Conservation (phyloP, 2,113 vertebrate genomes). For the Poecile atricapillus region DNA sequence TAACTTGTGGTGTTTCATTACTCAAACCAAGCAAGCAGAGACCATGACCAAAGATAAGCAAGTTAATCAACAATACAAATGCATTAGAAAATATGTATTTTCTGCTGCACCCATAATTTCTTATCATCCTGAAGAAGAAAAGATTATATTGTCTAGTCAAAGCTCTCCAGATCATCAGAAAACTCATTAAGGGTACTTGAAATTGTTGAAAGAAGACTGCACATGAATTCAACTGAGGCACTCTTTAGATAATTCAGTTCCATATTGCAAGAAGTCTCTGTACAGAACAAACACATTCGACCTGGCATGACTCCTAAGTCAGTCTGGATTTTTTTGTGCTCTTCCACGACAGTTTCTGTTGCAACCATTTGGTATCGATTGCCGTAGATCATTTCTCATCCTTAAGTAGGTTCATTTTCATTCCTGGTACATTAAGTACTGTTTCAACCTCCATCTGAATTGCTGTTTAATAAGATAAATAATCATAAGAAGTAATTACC, state of each 20-base stretch:
- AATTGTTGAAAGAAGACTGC: neutral
- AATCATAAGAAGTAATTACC: slow-evolving; percentile 33
- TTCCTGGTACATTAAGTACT: slow-evolving; percentile 36
- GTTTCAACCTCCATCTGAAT: slow-evolving; percentile 28
- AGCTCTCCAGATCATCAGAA: neutral
- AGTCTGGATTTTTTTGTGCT: neutral
- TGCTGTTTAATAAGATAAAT: slow-evolving; percentile 41
- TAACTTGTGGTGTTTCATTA: neutral
- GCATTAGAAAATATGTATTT: neutral
- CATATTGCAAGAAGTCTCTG: neutral
- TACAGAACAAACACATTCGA: neutral
- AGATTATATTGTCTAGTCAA: neutral
- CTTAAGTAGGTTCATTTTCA: slow-evolving; percentile 28
- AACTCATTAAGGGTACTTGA: neutral
- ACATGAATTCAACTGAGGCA: neutral
- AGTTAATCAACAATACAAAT: neutral
- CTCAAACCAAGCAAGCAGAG: neutral
- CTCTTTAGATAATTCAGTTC: neutral
- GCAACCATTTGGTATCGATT: neutral
- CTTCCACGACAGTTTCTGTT: neutral
- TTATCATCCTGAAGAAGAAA: neutral
- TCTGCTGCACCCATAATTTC: neutral
- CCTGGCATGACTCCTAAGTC: neutral
- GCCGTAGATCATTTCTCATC: neutral
- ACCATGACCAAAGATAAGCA: neutral